These are phyloP conservation scores for Felis chaus DNA, from an alignment of 2,113 vertebrate species.

Conservation along the genomic window DNA sequence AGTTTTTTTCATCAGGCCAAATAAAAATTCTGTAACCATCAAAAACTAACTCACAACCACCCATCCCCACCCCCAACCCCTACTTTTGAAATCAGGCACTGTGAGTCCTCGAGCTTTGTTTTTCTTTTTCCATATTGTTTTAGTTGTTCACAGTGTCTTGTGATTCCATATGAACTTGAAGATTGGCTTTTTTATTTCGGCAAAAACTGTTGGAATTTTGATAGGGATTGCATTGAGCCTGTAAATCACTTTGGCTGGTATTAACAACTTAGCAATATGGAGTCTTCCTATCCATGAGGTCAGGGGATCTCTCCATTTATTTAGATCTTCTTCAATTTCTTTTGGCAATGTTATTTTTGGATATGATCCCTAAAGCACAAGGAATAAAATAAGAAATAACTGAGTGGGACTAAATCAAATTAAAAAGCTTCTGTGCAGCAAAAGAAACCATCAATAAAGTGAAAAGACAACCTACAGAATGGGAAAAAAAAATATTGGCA, in stretches of 20 bases:
- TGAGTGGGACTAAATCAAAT: neutral
- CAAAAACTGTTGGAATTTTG: neutral
- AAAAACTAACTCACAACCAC: neutral
- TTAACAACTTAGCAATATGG: neutral
- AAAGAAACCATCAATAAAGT: neutral
- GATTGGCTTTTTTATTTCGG: neutral
- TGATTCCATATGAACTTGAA: neutral
- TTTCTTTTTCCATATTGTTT: neutral
- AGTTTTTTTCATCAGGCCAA: neutral
- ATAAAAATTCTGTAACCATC: neutral
- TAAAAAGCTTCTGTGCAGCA: neutral
- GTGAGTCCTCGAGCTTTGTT: neutral
- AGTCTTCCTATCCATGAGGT: neutral
- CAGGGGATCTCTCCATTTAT: neutral
- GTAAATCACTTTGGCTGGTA: neutral
- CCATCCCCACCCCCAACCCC: accelerated
- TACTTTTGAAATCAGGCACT: neutral
- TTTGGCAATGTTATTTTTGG: neutral
- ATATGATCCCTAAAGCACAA: neutral
- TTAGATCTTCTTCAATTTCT: neutral
- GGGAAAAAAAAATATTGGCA: neutral
- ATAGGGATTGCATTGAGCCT: neutral
- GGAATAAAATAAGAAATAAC: neutral
- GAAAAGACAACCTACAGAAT: neutral
- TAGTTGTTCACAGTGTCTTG: neutral